These are phyloP conservation scores for Eledona agricola DNA, from an alignment of 2,888 invertebrate genomes.

Conservation along the genomic window DNA sequence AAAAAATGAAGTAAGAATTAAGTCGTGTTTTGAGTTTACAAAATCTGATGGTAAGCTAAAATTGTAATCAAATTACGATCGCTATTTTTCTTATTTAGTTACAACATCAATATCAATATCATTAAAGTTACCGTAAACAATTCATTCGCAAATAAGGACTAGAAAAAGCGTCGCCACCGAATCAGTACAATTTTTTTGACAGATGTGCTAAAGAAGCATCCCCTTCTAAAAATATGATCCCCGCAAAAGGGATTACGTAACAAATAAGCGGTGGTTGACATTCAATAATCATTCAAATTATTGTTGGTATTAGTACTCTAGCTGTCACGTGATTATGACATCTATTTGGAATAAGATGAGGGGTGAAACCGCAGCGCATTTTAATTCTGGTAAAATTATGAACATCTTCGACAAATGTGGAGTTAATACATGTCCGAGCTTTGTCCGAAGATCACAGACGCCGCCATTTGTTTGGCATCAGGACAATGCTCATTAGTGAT, in stretches of 20 bases:
- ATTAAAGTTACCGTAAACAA: too few relatives aligned
- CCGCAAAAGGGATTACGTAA: constrained; percentile 36
- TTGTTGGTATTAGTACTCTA: constrained; percentile 42
- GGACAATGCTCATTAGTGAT: constrained; percentile 56
- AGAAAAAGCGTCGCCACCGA: neutral
- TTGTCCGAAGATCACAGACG: constrained; percentile 46
- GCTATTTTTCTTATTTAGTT: too few relatives aligned
- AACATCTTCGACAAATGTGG: constrained; percentile 49
- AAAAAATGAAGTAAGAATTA: too few relatives aligned
- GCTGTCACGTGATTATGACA: constrained; percentile 46
- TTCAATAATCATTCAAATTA: constrained; percentile 46
- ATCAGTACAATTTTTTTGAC: constrained; percentile 2
- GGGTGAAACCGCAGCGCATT: constrained; percentile 19
- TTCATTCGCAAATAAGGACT: too few relatives aligned
- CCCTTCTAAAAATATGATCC: constrained; percentile 37
- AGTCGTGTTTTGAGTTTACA: too few relatives aligned
- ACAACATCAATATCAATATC: too few relatives aligned
- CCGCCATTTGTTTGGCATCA: constrained; percentile 49
- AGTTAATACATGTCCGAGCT: constrained; percentile 55
- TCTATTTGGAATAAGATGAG: constrained; percentile 15
- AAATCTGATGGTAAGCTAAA: too few relatives aligned
- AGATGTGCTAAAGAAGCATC: constrained; percentile 20
- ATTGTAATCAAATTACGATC: too few relatives aligned
- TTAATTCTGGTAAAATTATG: constrained; percentile 47
- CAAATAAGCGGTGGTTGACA: constrained; percentile 39